Conservation (phyloP, 1,140 invertebrate species). For the Calosoma granatense region DNA sequence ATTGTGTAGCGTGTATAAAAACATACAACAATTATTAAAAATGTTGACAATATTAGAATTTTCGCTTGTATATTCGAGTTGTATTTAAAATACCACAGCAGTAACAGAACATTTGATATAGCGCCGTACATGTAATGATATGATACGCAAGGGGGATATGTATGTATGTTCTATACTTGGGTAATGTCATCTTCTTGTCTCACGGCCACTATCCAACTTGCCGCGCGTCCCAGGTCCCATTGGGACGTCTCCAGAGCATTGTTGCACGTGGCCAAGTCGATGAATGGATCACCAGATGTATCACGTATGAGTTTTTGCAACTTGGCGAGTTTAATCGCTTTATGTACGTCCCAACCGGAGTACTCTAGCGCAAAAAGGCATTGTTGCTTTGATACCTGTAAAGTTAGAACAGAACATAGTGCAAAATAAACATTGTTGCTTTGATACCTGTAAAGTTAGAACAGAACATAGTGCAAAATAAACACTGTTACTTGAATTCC, state of each 20-base stretch:
- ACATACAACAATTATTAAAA: too few species aligned
- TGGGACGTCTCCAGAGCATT: conserved; percentile 27
- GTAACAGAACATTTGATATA: too few species aligned
- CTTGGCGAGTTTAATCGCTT: conserved; percentile 77
- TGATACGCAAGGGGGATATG: too few species aligned
- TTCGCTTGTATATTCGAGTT: too few species aligned
- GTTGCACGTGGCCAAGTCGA: conserved; percentile 26
- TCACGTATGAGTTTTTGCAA: conserved; percentile 53
- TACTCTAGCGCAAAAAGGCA: conserved; percentile 73
- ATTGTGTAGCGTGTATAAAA: too few species aligned
- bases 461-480: conserved; percentile 54
- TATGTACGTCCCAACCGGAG: conserved; percentile 80
- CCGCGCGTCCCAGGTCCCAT: conserved; percentile 34
- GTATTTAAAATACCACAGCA: too few species aligned
- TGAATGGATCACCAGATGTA: conserved; percentile 28
- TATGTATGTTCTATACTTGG: too few species aligned
- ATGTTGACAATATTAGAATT: too few species aligned
- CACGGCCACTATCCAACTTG: conserved; percentile 29
- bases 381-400: conserved; percentile 62
- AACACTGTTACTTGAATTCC: conserved; percentile 67
- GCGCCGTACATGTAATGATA: too few species aligned
- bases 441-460: conserved; percentile 47
- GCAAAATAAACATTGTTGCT: conserved; percentile 70
- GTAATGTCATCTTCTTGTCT: conserved; percentile 10
- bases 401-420: conserved; percentile 33